Evolutionary conservation across 2,888 invertebrate genomes (phyloP).

Genomic region (Ichneumoninae sp.): DNA sequence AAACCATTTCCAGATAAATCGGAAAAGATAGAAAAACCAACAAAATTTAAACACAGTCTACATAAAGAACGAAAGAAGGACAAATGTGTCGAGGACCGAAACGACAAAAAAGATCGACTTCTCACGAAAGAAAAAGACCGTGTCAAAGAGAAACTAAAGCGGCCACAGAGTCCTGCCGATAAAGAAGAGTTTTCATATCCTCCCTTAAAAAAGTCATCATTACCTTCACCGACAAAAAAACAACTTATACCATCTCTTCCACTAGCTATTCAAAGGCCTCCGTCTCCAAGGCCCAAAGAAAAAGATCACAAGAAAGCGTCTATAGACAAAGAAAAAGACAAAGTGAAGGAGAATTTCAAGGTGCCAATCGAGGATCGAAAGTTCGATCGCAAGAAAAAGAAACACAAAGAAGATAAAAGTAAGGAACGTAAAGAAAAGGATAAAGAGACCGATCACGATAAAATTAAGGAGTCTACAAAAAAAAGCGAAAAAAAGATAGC

Average conservation of each 20-base stretch:
- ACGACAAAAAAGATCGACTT: slow-evolving; percentile 85
- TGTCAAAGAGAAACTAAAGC: slow-evolving; percentile 85
- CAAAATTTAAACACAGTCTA: slow-evolving; percentile 86
- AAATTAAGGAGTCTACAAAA: slow-evolving; percentile 83
- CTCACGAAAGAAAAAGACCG: slow-evolving; percentile 86
- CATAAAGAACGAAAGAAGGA: slow-evolving; percentile 86
- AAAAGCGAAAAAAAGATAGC: slow-evolving; percentile 87
- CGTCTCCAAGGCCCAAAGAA: slow-evolving; percentile 80
- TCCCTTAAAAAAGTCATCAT: slow-evolving; percentile 59
- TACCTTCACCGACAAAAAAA: slow-evolving; percentile 81
- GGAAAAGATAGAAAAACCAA: slow-evolving; percentile 85
- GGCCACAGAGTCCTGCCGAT: slow-evolving; percentile 83
- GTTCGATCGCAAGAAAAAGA: slow-evolving; percentile 85
- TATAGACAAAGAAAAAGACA: slow-evolving; percentile 84
- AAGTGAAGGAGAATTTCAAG: slow-evolving; percentile 85
- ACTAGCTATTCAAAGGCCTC: slow-evolving; percentile 73
- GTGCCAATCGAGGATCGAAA: slow-evolving; percentile 85
- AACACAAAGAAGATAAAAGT: slow-evolving; percentile 87
- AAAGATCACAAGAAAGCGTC: slow-evolving; percentile 81
- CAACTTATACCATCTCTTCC: slow-evolving; percentile 79
- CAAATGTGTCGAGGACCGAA: slow-evolving; percentile 83
- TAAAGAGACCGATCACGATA: slow-evolving; percentile 83
- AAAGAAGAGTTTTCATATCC: slow-evolving; percentile 73
- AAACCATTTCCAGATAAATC: slow-evolving; percentile 86
- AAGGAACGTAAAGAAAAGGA: slow-evolving; percentile 86